Conservation (phyloP, 2,113 vertebrate genomes). For the Saimiri boliviensis region DNA sequence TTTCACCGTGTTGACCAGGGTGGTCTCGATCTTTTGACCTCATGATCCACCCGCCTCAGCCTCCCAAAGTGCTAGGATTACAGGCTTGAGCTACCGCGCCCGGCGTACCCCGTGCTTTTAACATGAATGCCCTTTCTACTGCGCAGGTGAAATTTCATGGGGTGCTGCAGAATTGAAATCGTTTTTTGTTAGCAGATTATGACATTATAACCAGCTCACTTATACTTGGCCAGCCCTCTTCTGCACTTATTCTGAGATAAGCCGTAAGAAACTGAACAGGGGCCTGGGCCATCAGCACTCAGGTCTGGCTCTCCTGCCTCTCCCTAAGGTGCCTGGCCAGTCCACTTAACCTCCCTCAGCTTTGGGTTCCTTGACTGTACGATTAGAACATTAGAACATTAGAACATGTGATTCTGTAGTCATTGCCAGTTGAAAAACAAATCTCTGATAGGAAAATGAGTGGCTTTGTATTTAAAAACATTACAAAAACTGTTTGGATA, state of each 20-base stretch:
- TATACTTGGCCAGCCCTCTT: neutral
- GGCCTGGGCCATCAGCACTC: rapidly evolving
- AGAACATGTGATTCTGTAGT: neutral
- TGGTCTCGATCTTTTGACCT: no score
- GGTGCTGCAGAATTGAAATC: neutral
- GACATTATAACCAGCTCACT: neutral
- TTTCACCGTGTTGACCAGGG: no score
- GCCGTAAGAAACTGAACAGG: neutral
- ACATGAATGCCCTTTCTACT: neutral
- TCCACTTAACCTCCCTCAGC: neutral
- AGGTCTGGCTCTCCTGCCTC: neutral
- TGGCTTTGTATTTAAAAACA: neutral
- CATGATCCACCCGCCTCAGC: no score
- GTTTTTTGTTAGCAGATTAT: neutral
- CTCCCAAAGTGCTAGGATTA: no score
- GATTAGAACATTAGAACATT: neutral
- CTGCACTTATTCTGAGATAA: neutral
- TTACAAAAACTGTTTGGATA: neutral
- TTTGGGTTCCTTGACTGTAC: neutral
- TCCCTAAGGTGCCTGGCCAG: neutral
- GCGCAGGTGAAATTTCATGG: neutral
- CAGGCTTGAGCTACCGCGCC: no score
- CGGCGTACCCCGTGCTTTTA: neutral
- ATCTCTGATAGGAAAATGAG: neutral
- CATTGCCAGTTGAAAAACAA: neutral